phyloP scores from a whole-genome alignment of 1,140 invertebrate genomes.

The Bombus impatiens region DNA sequence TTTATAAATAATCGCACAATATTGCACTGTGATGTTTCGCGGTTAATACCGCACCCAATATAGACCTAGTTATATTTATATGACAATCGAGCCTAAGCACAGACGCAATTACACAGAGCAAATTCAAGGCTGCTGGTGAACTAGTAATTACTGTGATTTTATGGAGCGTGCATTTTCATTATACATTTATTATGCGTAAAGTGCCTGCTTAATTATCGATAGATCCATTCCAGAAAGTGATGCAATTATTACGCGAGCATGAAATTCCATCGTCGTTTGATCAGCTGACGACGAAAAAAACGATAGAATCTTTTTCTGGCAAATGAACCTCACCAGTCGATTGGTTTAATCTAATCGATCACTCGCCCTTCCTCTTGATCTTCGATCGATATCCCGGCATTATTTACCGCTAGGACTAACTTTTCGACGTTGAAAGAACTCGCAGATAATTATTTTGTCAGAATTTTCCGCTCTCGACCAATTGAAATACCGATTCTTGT shows the following conservation, averaged over 20 bases:
- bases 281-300: not conserved
- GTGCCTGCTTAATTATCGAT: slow-evolving; percentile 29
- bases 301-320: not conserved
- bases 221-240: not conserved
- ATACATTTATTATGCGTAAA: not conserved
- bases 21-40: slow-evolving; percentile 23
- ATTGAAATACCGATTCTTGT: not conserved
- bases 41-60: slow-evolving; percentile 18
- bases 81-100: slow-evolving; percentile 7
- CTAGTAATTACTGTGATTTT: slow-evolving; percentile 26
- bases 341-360: not conserved
- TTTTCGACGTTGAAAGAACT: slow-evolving; percentile 58
- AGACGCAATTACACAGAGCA: not conserved
- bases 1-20: slow-evolving; percentile 24
- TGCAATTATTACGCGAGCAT: not conserved
- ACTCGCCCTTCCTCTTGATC: slow-evolving; percentile 19
- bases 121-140: not conserved
- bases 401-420: slow-evolving; percentile 30
- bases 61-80: slow-evolving; percentile 9
- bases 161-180: not conserved
- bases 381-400: not conserved
- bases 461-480: not conserved
- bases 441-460: not conserved
- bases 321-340: not conserved
- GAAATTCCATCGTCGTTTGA: not conserved